These are phyloP conservation scores for Hemibagrus wyckioides DNA, from an alignment of 2,113 vertebrate species.

Conservation along the genomic window DNA sequence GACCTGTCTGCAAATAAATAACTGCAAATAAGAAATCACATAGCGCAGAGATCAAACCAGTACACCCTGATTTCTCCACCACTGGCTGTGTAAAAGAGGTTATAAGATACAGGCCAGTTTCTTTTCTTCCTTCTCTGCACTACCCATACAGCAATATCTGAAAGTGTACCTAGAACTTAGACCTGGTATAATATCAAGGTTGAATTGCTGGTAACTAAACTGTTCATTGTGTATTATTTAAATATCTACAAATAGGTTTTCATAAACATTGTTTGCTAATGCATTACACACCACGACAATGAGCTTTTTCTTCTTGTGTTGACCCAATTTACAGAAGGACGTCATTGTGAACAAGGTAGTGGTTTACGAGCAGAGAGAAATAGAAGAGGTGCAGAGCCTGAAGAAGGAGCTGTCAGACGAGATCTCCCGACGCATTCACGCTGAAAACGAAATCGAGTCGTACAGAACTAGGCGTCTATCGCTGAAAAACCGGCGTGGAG, in stretches of 20 bases:
- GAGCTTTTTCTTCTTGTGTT: neutral
- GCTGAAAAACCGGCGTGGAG: slow-evolving; percentile 83
- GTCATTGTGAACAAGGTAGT: slow-evolving; percentile 70
- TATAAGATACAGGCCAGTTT: neutral
- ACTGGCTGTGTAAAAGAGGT: neutral
- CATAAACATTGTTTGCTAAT: neutral
- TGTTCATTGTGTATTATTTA: neutral
- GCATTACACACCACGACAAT: neutral
- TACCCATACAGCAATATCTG: neutral
- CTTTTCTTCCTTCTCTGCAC: neutral
- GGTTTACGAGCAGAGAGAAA: slow-evolving; percentile 53
- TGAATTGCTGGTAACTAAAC: neutral
- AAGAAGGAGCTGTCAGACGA: slow-evolving; percentile 81
- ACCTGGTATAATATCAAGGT: neutral
- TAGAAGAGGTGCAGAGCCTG: slow-evolving; percentile 70
- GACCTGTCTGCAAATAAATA: too few relatives aligned
- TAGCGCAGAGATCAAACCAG: neutral
- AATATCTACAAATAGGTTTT: neutral
- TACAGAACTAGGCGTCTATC: slow-evolving; percentile 78
- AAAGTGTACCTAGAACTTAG: neutral
- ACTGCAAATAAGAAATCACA: neutral
- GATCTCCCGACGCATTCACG: slow-evolving; percentile 71
- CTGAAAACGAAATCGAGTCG: slow-evolving; percentile 79
- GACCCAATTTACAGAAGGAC: slow-evolving; percentile 77
- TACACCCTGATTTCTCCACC: neutral